Base-by-base conservation (phyloP, 2,888 invertebrate species). In the Noctua fimbriata region DNA sequence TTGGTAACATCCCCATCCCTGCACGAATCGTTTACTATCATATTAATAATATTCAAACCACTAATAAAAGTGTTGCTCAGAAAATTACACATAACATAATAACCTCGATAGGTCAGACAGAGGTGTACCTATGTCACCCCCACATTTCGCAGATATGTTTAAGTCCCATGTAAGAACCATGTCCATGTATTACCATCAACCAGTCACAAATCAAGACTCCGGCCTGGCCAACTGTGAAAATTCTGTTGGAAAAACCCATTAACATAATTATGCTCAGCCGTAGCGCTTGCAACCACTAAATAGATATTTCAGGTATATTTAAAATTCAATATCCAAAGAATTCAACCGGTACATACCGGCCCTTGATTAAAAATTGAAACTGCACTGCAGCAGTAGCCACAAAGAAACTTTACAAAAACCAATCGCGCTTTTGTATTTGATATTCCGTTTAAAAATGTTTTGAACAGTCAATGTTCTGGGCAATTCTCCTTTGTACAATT, bases 351-450 rank as follows among this genome's bases (percentile, higher is more conserved):
- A 21, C 28, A 12, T n/a, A 66, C 32, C 41, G 6, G 44, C 32
- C 2, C 52, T 79, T 79, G 80, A 79, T 79, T 79, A 73, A 60
- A 78, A 72, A 79, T 80, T 67, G 21, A 60, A 78, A 78, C 44
- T 44, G 16, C 32, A 60, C 52, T 79, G 79, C 70, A 71, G 32
- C 5, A 12, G 28, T 44, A 16, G 21, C 44, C 28, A 67, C 72
- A 80, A 67, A 72, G 4, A 32, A 80, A 80, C 41, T 79, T 70
- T 71, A 79, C 55, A 67, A 79, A 47, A 79, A 55, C 67, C 79
- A 79, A 73, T 80, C 49, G 41, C 18, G 49, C 32, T 52, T 79
- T 70, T 80, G 66, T 80, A 52, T 36, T 73, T 60, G 67, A 41
- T 60, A 58, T 80, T 44, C 14, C 49, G 4, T 80, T 80, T 60